These are phyloP conservation scores for Brotula barbata DNA, from an alignment of 2,797 vertebrate species.

Conservation along the genomic window DNA sequence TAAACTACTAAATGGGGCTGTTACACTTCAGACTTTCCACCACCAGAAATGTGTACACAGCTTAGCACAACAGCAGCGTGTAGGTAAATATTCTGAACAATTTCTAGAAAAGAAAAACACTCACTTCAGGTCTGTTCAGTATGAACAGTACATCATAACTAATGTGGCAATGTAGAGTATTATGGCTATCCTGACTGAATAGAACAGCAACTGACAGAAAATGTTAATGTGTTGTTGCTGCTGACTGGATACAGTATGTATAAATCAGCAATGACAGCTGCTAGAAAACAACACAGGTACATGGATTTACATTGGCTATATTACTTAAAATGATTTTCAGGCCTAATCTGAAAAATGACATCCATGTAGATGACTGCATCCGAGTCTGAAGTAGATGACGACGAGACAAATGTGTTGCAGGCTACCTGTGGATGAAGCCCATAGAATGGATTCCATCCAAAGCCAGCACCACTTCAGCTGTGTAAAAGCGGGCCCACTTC, in stretches of 20 bases:
- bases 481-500: slow-evolving; percentile 99
- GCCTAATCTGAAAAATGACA: no score
- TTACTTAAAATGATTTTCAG: no score
- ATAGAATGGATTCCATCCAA: slow-evolving; percentile 98
- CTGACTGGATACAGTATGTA: no score
- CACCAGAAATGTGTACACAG: background rate
- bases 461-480: slow-evolving; percentile 95
- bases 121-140: no score
- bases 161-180: no score
- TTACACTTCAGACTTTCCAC: background rate
- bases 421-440: slow-evolving; percentile 98
- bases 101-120: background rate
- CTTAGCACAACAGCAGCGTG: background rate
- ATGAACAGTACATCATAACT: no score
- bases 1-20: background rate
- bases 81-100: background rate
- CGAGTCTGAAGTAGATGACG: background rate
- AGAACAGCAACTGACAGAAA: no score
- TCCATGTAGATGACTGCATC: background rate
- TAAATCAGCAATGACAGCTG: background rate
- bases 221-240: no score
- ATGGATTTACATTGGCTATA: no score
- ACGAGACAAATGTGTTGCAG: background rate
- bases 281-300: background rate
- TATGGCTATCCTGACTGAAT: no score